These are phyloP conservation scores for Oryzias woworae DNA, from an alignment of 2,113 vertebrate species.

Conservation along the genomic window DNA sequence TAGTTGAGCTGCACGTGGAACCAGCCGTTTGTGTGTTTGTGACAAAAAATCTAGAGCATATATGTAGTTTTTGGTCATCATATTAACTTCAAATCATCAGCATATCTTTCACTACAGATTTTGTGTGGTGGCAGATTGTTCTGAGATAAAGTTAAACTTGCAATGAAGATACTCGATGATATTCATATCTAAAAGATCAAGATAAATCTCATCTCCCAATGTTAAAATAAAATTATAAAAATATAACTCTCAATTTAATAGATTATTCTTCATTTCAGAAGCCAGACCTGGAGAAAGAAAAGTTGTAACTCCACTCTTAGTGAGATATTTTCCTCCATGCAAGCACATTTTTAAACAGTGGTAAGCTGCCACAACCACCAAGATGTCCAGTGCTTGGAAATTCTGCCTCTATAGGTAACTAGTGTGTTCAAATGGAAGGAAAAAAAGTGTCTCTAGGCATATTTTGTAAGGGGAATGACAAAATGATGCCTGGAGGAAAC, in stretches of 20 bases:
- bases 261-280: constrained; percentile 4
- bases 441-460: constrained; percentile 39
- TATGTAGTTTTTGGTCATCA: too few relatives aligned
- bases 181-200: too few relatives aligned
- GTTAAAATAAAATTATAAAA: too few relatives aligned
- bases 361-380: constrained; percentile 36
- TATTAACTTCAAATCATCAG: too few relatives aligned
- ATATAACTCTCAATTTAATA: constrained; percentile 3
- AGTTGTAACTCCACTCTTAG: constrained; percentile 36
- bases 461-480: constrained; percentile 57
- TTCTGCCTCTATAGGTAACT: constrained; percentile 15
- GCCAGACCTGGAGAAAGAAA: constrained; percentile 20
- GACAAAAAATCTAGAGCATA: too few relatives aligned
- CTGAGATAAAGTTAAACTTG: too few relatives aligned
- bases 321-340: constrained; percentile 8
- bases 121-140: too few relatives aligned
- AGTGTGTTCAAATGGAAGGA: constrained; percentile 25
- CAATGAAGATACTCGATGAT: too few relatives aligned
- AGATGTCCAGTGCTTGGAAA: constrained; percentile 21
- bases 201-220: too few relatives aligned
- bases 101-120: too few relatives aligned
- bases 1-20: too few relatives aligned
- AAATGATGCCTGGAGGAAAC: constrained; percentile 48
- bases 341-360: constrained; percentile 27
- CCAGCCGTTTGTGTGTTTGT: too few relatives aligned